These are phyloP conservation scores for Leptothorax acervorum DNA, from an alignment of 2,888 invertebrate species.

Conservation along the genomic window DNA sequence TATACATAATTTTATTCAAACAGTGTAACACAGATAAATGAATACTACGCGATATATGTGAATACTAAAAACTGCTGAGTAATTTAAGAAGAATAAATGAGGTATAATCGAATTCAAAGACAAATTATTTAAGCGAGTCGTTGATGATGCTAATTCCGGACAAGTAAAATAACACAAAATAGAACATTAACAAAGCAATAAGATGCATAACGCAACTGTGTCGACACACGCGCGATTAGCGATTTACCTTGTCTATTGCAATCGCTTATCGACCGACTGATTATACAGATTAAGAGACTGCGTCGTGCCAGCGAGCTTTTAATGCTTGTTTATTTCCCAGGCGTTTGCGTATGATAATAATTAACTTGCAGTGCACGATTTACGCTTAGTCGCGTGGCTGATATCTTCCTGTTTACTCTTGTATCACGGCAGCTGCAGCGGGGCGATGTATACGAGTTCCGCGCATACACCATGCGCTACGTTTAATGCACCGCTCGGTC, in stretches of 20 bases:
- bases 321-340: constrained; percentile 18
- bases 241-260: constrained; percentile 1
- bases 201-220: not conserved
- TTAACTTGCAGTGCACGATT: constrained; percentile 22
- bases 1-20: not conserved
- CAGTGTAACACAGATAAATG: not conserved
- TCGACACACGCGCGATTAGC: not conserved
- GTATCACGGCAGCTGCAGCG: constrained; percentile 5
- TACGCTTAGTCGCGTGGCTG: constrained; percentile 23
- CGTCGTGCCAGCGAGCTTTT: not conserved
- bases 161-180: not conserved
- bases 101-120: not conserved
- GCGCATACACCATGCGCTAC: not conserved
- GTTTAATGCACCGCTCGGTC: constrained; percentile 28
- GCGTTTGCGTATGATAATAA: constrained; percentile 6
- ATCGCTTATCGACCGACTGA: constrained; percentile 6
- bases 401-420: constrained; percentile 40
- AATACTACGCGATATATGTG: not conserved
- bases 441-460: not conserved
- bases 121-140: no score
- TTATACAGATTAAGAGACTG: constrained; percentile 14
- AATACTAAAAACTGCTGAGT: not conserved
- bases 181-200: not conserved
- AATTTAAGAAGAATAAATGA: not conserved
- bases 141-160: not conserved